These are phyloP conservation scores for Tyrannus savana DNA, from an alignment of 2,113 vertebrate genomes.

Conservation along the genomic window DNA sequence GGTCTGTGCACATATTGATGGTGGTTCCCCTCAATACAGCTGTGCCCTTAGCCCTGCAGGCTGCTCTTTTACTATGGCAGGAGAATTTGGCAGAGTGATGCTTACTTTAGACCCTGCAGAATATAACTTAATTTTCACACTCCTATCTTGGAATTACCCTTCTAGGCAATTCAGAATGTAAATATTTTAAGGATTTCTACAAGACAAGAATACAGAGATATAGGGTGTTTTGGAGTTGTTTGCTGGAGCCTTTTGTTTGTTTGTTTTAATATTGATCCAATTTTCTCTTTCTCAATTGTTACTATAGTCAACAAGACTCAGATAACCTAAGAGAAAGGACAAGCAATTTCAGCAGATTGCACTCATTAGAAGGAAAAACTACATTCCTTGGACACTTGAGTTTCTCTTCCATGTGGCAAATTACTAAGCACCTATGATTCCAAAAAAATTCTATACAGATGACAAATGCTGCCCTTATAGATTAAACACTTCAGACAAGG, in stretches of 20 bases:
- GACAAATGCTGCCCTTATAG: background rate
- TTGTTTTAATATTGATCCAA: background rate
- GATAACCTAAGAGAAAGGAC: background rate
- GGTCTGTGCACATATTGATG: background rate
- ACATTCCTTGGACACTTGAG: background rate
- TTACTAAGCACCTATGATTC: background rate
- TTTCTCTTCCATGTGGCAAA: background rate
- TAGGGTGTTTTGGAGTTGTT: background rate
- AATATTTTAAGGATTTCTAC: background rate
- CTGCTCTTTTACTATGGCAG: background rate
- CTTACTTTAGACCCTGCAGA: background rate
- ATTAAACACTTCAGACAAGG: background rate
- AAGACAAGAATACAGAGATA: background rate
- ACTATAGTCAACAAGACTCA: background rate
- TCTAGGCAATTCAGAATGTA: background rate
- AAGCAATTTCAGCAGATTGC: background rate
- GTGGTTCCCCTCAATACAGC: background rate
- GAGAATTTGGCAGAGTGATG: background rate
- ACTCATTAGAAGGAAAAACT: background rate
- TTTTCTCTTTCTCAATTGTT: background rate
- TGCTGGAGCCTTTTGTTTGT: background rate
- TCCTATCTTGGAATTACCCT: background rate
- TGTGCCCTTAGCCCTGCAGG: background rate
- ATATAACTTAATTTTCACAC: background rate
- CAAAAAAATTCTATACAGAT: background rate